Evolutionary conservation across 2,797 vertebrate species (phyloP).

Genomic region (Scleropages formosus): DNA sequence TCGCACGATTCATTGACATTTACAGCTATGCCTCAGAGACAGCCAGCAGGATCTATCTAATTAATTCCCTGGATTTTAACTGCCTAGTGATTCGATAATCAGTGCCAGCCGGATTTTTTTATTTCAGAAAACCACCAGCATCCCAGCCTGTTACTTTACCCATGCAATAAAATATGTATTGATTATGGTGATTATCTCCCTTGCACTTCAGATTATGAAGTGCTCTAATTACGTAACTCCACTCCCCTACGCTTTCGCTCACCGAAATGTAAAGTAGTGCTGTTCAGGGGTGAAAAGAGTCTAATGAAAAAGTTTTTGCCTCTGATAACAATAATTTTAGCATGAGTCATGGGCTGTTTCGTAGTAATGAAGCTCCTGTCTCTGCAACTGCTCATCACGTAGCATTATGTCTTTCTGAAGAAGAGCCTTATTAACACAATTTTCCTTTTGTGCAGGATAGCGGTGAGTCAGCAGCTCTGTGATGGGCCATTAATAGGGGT

Average conservation of each 20-base stretch:
- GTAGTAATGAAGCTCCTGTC: neutral
- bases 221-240: neutral
- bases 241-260: neutral
- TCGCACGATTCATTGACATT: neutral
- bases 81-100: neutral
- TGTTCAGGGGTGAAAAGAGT: neutral
- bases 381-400: neutral
- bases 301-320: neutral
- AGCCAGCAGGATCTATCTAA: neutral
- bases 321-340: constrained; percentile 10
- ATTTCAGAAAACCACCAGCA: no score
- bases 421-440: neutral
- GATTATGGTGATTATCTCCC: neutral
- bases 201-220: constrained; percentile 3
- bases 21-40: neutral
- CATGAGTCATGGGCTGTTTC: constrained; percentile 13
- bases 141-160: neutral
- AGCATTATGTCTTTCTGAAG: constrained; percentile 10
- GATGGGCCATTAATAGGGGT: neutral
- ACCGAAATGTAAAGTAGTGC: constrained; percentile 7
- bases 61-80: neutral
- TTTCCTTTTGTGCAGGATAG: neutral
- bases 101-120: neutral
- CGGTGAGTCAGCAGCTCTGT: neutral
- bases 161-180: no score